These are phyloP conservation scores for Papilio xuthus DNA, from an alignment of 1,140 invertebrate species.

Conservation along the genomic window DNA sequence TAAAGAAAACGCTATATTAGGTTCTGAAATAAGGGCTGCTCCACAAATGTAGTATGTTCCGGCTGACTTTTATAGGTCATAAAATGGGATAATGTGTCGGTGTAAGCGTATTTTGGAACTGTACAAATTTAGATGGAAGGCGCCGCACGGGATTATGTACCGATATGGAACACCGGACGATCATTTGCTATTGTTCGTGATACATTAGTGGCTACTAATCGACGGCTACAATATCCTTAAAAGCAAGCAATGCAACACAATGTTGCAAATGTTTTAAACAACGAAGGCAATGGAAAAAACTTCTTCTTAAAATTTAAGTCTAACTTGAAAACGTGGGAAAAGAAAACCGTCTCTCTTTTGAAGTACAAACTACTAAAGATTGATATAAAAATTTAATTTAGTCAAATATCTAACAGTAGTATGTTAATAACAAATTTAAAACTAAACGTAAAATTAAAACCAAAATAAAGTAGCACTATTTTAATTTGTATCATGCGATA, in stretches of 20 bases:
- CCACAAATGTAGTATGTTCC: slow-evolving; percentile 76
- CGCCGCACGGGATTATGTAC: slow-evolving; percentile 48
- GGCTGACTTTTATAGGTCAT: slow-evolving; percentile 79
- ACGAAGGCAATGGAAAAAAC: neutral
- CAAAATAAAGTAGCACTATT: slow-evolving; percentile 28
- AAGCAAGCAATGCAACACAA: neutral
- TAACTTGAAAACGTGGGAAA: too few relatives aligned
- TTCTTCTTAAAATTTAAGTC: too few relatives aligned
- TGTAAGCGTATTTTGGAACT: slow-evolving; percentile 78
- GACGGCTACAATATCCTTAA: neutral
- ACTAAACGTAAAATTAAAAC: neutral
- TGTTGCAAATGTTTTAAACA: neutral
- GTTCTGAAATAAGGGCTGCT: slow-evolving; percentile 58
- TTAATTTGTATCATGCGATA: slow-evolving; percentile 41
- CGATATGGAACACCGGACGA: slow-evolving; percentile 49
- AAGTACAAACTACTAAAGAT: too few relatives aligned
- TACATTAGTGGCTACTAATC: neutral
- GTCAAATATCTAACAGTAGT: neutral
- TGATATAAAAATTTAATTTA: neutral
- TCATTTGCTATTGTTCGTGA: neutral
- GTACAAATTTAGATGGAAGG: slow-evolving; percentile 78
- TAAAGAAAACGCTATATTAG: slow-evolving; percentile 67
- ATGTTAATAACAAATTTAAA: slow-evolving; percentile 1
- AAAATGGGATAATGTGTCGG: slow-evolving; percentile 79
- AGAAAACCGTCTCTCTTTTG: too few relatives aligned